Conservation (phyloP, 64 coral and sea anemone species). For the Stichodactyla helianthus region DNA sequence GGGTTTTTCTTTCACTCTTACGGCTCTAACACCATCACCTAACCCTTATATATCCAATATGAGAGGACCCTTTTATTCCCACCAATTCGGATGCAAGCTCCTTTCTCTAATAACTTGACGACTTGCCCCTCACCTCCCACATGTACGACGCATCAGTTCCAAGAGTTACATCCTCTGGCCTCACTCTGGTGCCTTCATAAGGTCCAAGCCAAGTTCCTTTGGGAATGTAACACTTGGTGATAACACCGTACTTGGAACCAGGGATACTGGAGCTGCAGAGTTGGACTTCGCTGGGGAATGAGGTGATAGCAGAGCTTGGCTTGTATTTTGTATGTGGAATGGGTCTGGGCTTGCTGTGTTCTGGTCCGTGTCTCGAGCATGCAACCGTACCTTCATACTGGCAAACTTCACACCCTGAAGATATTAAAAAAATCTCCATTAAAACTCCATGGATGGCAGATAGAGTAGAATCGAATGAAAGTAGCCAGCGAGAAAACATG, state of each 20-base stretch:
- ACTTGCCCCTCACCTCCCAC: constrained; percentile 52
- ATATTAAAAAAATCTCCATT: background rate
- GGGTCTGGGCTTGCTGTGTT: background rate
- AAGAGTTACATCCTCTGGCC: background rate
- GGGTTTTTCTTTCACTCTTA: too few relatives aligned
- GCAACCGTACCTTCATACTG: background rate
- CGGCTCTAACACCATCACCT: too few relatives aligned
- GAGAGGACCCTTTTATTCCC: too few relatives aligned
- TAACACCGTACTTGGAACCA: constrained; percentile 50
- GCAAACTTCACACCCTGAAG: constrained; percentile 13
- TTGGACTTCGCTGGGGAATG: constrained; percentile 61
- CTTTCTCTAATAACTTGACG: too few relatives aligned
- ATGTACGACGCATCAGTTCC: constrained; percentile 27
- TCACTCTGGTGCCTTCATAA: constrained; percentile 47
- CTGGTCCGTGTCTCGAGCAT: background rate
- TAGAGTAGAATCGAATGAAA: too few relatives aligned
- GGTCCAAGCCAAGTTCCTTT: constrained; percentile 71
- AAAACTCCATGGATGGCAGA: too few relatives aligned
- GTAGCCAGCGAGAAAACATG: too few relatives aligned
- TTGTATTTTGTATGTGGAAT: background rate
- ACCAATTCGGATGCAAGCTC: too few relatives aligned
- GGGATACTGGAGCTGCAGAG: constrained; percentile 63
- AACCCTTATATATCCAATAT: too few relatives aligned
- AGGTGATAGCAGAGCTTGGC: background rate
- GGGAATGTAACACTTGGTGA: constrained; percentile 31